Percentiles rank a stretch among this genome's conserved stretches.
Conservation (phyloP, 1,140 invertebrate genomes). For the Rhopalosiphum padi region DNA sequence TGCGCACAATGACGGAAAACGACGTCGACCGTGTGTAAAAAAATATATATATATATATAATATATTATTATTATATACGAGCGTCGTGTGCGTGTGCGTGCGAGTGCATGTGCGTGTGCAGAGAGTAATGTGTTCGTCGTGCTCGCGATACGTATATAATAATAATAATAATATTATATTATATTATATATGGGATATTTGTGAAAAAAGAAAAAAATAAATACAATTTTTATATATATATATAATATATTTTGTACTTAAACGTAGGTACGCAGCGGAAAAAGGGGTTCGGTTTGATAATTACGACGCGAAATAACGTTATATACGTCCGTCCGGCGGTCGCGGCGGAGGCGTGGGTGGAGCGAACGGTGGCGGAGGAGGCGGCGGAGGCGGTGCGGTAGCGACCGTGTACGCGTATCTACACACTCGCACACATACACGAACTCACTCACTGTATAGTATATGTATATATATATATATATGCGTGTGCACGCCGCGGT, state of each 20-base stretch:
- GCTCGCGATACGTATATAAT: neutral
- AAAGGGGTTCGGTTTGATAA: slow-evolving; percentile 37
- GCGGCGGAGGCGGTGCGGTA: neutral
- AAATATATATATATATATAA: slow-evolving; percentile 17
- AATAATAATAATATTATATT: neutral
- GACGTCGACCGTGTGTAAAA: neutral
- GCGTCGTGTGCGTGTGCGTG: neutral
- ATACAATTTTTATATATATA: neutral
- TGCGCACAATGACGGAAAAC: neutral
- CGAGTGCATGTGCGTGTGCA: neutral
- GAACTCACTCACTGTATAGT: neutral
- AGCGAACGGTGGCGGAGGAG: neutral
- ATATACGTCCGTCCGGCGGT: neutral
- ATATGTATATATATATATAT: neutral
- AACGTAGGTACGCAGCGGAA: neutral
- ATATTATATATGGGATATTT: neutral
- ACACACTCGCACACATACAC: neutral
- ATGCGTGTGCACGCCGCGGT: neutral
- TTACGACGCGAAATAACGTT: slow-evolving; percentile 46
- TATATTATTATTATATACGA: neutral
- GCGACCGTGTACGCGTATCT: neutral
- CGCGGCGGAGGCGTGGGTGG: neutral
- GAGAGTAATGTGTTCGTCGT: slow-evolving; percentile 1
- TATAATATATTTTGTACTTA: neutral
- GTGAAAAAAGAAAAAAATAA: neutral